phyloP scores from a whole-genome alignment of 2,113 vertebrate genomes.

The Rhinichthys klamathensis region DNA sequence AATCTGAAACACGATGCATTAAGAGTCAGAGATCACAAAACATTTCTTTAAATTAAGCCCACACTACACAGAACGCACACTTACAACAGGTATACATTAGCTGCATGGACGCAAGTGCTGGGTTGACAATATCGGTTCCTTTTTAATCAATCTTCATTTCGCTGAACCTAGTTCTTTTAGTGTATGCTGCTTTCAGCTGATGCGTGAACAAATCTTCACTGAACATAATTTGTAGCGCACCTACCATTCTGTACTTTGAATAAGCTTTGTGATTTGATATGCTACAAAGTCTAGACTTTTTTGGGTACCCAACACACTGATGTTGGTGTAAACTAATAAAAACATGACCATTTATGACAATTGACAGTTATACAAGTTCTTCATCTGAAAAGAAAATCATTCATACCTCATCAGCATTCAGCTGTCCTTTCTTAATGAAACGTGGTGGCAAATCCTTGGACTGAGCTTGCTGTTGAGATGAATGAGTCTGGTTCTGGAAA shows the following conservation, averaged over 20 bases:
- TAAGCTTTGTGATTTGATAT: no score
- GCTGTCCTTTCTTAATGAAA: conserved; percentile 99
- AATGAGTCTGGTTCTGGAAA: conserved; percentile 97
- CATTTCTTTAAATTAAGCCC: neutral
- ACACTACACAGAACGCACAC: neutral
- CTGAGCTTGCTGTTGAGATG: conserved; percentile 93
- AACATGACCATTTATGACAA: neutral
- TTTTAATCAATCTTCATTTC: no score
- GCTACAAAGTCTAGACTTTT: no score
- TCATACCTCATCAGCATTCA: conserved; percentile 95
- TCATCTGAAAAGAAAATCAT: neutral
- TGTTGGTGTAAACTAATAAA: no score
- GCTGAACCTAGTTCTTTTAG: no score
- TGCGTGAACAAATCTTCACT: no score
- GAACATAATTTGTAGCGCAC: no score
- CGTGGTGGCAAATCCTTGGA: conserved; percentile 97
- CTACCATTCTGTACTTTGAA: no score
- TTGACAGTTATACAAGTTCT: neutral
- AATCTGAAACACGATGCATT: conserved; percentile 76
- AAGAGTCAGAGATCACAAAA: neutral
- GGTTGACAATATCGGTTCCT: no score
- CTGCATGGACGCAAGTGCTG: no score
- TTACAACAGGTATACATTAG: neutral
- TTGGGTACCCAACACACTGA: no score
- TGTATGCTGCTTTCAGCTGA: no score